phyloP scores from a whole-genome alignment of 2,797 vertebrate genomes.

The Paguma larvata region DNA sequence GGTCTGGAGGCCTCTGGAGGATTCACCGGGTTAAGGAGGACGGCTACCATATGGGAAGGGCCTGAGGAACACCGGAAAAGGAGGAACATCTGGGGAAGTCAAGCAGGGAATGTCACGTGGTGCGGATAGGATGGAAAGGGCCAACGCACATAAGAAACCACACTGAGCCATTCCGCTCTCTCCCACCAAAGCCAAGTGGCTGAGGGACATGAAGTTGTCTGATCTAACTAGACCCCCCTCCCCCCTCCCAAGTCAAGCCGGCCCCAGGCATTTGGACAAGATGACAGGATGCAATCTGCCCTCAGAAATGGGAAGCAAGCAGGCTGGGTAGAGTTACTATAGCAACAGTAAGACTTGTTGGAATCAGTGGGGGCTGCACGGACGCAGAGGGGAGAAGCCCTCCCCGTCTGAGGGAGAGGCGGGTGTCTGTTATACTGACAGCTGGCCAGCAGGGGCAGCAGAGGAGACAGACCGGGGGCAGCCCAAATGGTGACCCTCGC shows the following conservation, averaged over 20 bases:
- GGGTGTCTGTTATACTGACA: background rate
- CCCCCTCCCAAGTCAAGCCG: background rate
- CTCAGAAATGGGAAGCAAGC: constrained; percentile 18
- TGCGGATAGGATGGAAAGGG: background rate
- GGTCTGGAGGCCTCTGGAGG: background rate
- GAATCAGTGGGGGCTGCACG: background rate
- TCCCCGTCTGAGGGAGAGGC: background rate
- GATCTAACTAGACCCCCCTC: background rate
- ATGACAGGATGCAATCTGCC: constrained; percentile 16
- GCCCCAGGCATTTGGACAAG: constrained; percentile 11
- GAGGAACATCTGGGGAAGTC: background rate
- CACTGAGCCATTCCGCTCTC: background rate
- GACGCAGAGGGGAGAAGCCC: background rate
- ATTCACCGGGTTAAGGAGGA: background rate
- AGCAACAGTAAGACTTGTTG: constrained; percentile 52
- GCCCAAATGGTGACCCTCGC: background rate
- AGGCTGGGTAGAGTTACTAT: constrained; percentile 49
- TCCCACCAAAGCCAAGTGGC: background rate
- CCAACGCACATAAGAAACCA: background rate
- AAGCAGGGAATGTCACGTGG: background rate
- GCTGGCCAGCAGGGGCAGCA: background rate
- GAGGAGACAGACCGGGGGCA: background rate
- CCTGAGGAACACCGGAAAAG: background rate
- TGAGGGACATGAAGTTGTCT: background rate
- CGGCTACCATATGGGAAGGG: background rate